Evolutionary conservation across 2,888 invertebrate species (phyloP), one percentile per base, ranked within the genome.

Genomic region (Erebia ligea): DNA sequence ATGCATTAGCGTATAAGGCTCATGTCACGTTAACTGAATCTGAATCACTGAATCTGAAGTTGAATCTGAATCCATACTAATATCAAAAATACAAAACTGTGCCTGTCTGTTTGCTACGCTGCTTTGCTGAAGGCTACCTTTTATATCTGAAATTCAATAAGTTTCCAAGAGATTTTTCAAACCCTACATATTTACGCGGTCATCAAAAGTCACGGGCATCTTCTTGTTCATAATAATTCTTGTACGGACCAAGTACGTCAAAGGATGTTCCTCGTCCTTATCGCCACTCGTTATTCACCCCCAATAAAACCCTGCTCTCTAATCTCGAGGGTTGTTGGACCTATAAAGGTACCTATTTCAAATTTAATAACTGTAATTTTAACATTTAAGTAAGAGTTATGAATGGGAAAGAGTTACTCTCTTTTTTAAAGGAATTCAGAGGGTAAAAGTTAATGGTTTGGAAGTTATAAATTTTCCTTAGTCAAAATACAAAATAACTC

Each of bases 241-340:
- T 54, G 10, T 25, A 65, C 52, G 45, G 70, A 34, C 68, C 69
- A 61, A 66, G 68, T 52, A 45, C 45, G 42, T 57, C 62, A 48
- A 89, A 87, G 86, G 88, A 88, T 88, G 90, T 91, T 86, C 91
- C 84, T 84, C 86, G 86, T 89, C 86, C 90, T 92, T 92, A 92
- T 92, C 91, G 84, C 78, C 86, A 88, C 91, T 92, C 91, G 91
- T 92, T 91, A 90, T 88, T 87, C 89, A 86, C 88, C 91, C 91
- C 91, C 89, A 91, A 91, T 89, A 90, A 92, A 90, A 91, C 87
- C 88, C 86, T 80, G 88, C 91, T 88, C 86, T 87, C 83, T 87
- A 88, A 88, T 91, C 89, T 89, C 84, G 85, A 90, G 91, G 89
- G 90, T 81, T 87, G 86, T 86, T 83, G 85, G 82, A 86, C 83